Evolutionary conservation across 35 echinoderm and acorn worm genomes (phyloP).

Genomic region (Stichopus chloronotus): DNA sequence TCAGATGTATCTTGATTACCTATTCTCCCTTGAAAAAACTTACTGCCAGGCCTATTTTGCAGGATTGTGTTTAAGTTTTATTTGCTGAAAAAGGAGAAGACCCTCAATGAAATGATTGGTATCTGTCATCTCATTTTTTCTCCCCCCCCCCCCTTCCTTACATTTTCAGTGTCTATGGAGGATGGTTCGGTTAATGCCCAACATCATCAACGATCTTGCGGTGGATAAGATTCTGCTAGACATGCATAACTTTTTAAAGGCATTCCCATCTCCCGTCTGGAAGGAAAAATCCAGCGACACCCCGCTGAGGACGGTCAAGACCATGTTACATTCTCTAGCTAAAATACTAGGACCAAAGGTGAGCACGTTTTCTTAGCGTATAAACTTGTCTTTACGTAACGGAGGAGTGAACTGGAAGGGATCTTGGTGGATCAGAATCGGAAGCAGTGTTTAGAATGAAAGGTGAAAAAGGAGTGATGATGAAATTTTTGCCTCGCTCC

Average conservation of each 20-base stretch:
- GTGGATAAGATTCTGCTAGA: slow-evolving; percentile 85
- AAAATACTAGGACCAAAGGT: slow-evolving; percentile 97
- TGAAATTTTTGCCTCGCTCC: too few relatives aligned
- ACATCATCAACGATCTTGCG: slow-evolving; percentile 81
- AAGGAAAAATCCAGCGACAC: slow-evolving; percentile 80
- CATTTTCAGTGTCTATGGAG: slow-evolving; percentile 90
- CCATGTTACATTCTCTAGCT: slow-evolving; percentile 94
- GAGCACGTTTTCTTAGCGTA: neutral
- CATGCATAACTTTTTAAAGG: slow-evolving; percentile 87
- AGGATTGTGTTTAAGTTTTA: neutral
- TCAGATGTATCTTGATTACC: too few relatives aligned
- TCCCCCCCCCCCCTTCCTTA: too few relatives aligned
- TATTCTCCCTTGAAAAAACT: too few relatives aligned
- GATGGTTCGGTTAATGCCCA: slow-evolving; percentile 92
- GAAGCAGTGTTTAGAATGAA: neutral
- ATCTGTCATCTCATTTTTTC: too few relatives aligned
- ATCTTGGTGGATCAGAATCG: too few relatives aligned
- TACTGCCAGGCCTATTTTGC: too few relatives aligned
- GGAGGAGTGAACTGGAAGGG: neutral
- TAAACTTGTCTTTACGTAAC: neutral
- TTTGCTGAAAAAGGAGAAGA: neutral
- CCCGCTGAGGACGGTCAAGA: slow-evolving; percentile 94
- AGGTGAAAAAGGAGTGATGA: neutral
- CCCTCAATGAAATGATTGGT: neutral
- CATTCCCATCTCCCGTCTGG: slow-evolving; percentile 90